These are phyloP conservation scores for Lasioglossum vierecki DNA, from an alignment of 2,888 invertebrate genomes.

Conservation along the genomic window DNA sequence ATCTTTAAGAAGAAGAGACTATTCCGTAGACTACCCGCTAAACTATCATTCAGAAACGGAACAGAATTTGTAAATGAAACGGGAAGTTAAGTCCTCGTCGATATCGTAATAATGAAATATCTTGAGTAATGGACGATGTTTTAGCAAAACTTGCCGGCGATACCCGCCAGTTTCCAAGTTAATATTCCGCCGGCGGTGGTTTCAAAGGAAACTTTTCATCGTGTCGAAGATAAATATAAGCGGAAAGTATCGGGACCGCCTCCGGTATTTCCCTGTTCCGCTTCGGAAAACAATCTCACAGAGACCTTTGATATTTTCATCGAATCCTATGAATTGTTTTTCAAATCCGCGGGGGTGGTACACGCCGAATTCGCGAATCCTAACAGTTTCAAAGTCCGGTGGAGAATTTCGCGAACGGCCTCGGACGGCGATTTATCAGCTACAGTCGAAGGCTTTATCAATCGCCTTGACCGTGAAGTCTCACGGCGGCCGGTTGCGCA, in stretches of 20 bases:
- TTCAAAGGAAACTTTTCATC: background rate
- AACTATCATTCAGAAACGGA: background rate
- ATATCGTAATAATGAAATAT: background rate
- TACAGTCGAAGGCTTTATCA: background rate
- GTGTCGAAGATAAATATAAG: background rate
- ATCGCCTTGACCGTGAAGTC: slow-evolving; percentile 38
- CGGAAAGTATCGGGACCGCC: background rate
- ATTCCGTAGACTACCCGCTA: background rate
- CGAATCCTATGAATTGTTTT: background rate
- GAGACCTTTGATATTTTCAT: background rate
- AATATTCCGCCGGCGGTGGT: background rate
- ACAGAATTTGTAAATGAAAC: background rate
- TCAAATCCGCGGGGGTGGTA: background rate
- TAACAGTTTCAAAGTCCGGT: background rate
- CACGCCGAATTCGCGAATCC: background rate
- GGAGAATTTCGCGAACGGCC: background rate
- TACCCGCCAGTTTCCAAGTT: background rate
- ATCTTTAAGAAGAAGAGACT: background rate
- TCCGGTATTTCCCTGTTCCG: background rate
- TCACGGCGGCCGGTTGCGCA: background rate
- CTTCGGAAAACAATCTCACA: background rate
- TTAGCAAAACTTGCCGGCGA: background rate
- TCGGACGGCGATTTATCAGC: background rate
- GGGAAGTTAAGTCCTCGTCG: background rate
- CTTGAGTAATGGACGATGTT: background rate